phyloP scores from a whole-genome alignment of 2,888 invertebrate genomes.

The Hypselothyrea guttata region DNA sequence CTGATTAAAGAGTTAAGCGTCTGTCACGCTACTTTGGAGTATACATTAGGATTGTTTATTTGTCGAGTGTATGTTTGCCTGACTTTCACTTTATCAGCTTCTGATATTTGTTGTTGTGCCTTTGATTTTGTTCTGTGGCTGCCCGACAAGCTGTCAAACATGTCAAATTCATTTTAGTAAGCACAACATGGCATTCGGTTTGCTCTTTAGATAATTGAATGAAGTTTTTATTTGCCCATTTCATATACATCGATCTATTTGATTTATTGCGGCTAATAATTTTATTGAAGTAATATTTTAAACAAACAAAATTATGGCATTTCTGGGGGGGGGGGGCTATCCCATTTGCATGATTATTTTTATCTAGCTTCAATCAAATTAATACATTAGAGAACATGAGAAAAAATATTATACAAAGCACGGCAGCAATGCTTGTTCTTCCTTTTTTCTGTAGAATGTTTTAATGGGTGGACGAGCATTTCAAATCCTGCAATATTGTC shows the following conservation, averaged over 20 bases:
- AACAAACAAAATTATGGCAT: too few species aligned
- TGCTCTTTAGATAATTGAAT: conserved; percentile 72
- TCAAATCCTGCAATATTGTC: too few species aligned
- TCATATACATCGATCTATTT: conserved; percentile 33
- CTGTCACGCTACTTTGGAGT: conserved; percentile 55
- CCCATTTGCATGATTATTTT: too few species aligned
- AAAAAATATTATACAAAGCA: too few species aligned
- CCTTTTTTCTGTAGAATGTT: too few species aligned
- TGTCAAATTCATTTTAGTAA: conserved; percentile 67
- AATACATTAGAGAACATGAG: too few species aligned
- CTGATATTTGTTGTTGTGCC: conserved; percentile 26
- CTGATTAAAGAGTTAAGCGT: conserved; percentile 75
- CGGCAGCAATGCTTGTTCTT: too few species aligned
- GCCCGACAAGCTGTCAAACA: conserved; percentile 65
- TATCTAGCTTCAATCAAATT: too few species aligned
- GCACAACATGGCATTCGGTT: conserved; percentile 49
- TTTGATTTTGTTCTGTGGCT: conserved; percentile 55
- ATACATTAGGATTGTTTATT: conserved; percentile 23
- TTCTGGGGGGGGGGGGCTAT: too few species aligned
- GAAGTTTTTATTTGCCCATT: conserved; percentile 34
- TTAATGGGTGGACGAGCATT: too few species aligned
- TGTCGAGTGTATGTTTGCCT: conserved; percentile 51
- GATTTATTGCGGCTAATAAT: conserved; percentile 4
- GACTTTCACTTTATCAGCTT: conserved; percentile 34
- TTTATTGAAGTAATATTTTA: conserved; percentile 3